phyloP scores from a whole-genome alignment of 2,113 vertebrate species.

The Protomyctophum bolini region DNA sequence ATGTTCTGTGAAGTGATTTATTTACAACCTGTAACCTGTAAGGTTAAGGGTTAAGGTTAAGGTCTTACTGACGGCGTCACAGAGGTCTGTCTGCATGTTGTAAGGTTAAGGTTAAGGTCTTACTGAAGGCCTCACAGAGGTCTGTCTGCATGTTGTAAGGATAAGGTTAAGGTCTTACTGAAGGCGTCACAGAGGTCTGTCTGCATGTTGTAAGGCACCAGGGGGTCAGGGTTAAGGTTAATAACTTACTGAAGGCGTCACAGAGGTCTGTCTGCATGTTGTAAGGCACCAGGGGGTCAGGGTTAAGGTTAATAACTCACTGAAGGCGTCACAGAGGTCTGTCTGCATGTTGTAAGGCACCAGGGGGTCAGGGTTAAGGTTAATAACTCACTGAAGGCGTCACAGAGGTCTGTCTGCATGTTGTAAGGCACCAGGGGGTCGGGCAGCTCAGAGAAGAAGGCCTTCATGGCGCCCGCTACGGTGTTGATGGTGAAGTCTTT shows the following conservation, averaged over 20 bases:
- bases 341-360: too few species aligned
- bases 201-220: slow-evolving; percentile 68
- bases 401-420: slow-evolving; percentile 91
- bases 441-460: slow-evolving; percentile 94
- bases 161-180: too few species aligned
- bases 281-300: slow-evolving; percentile 87
- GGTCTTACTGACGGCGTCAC: slow-evolving; percentile 96
- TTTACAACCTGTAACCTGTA: too few species aligned
- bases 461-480: slow-evolving; percentile 95
- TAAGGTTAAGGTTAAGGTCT: slow-evolving; percentile 73
- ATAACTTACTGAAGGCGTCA: slow-evolving; percentile 94
- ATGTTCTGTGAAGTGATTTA: too few species aligned
- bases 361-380: too few species aligned
- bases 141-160: too few species aligned
- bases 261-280: slow-evolving; percentile 89
- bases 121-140: too few species aligned
- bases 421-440: slow-evolving; percentile 92
- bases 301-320: too few species aligned
- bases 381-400: slow-evolving; percentile 91
- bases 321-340: too few species aligned
- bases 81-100: slow-evolving; percentile 88
- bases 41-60: too few species aligned
- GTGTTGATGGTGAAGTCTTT: slow-evolving; percentile 95
- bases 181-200: too few species aligned
- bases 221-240: slow-evolving; percentile 90